Evolutionary conservation across 2,888 invertebrate genomes (phyloP), one percentile per base, ranked within the genome.

Genomic region (Eupsilia transversa): DNA sequence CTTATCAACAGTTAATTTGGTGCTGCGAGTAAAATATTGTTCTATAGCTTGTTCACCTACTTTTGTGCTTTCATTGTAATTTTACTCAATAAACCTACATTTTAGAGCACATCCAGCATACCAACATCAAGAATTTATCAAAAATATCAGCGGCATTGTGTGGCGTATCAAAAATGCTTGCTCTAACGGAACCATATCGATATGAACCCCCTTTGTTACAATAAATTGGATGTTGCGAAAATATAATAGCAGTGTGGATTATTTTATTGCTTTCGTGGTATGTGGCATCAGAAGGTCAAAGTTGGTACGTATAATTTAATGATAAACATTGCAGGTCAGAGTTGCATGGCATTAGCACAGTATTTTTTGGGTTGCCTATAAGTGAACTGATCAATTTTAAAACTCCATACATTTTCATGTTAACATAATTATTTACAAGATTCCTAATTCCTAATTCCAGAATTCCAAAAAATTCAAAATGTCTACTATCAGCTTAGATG

Each of bases 121-220:
- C 0, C 2, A 66, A 73, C 0, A 74, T 79, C 80, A 14, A 43
- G 23, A 63, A 67, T 65, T 54, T 69, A 84, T 72, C 49, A 79
- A 69, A 78, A 83, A 85, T 86, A 85, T 86, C 82, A 54, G 72
- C 77, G 75, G 80, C 82, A 85, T 88, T 85, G 90, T 84, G 41
- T 79, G 75, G 54, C 68, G 64, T 86, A 87, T 85, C 82, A 84
- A 87, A 88, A 88, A 88, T 88, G 82, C 88, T 79, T 88, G 89
- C 83, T 72, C 65, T 89, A 87, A 87, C 88, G 84, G 85, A 73
- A 79, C 72, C 43, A 49, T 72, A 78, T 80, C 79, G 64, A 83
- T 72, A 63, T 81, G 68, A 68, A 81, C 74, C 80, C 80, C 67
- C 89, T 82, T 89, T 88, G 87, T 89, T 87, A 80, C 70, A 69